phyloP scores from a whole-genome alignment of 2,113 vertebrate genomes.

The Channa argus region DNA sequence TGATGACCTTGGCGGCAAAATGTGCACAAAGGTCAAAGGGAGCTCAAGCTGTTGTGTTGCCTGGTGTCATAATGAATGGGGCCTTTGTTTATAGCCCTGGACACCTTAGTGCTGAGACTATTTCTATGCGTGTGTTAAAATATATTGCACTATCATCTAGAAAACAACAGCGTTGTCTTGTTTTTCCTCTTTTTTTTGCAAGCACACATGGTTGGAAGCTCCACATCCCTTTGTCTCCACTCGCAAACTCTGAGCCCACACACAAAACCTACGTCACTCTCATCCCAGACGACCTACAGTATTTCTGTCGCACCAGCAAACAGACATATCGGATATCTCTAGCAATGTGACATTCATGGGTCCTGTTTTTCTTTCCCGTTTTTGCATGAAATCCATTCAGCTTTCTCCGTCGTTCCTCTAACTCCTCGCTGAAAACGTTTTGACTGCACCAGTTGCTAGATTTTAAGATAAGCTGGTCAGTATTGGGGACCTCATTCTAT shows the following conservation, averaged over 20 bases:
- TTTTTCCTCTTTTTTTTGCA: conserved; percentile 2
- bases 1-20: conserved; percentile 41
- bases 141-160: background rate
- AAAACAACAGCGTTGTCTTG: conserved; percentile 22
- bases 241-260: conserved; percentile 48
- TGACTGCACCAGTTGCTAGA: conserved; percentile 21
- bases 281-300: conserved; percentile 42
- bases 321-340: conserved; percentile 67
- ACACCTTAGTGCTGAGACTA: background rate
- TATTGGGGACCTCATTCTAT: conserved; percentile 25
- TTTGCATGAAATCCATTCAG: conserved; percentile 62
- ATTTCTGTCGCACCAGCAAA: conserved; percentile 55
- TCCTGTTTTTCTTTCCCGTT: conserved; percentile 51
- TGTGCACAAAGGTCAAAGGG: conserved; percentile 27
- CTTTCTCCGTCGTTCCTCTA: conserved; percentile 63
- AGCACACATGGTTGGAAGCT: conserved; percentile 9
- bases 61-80: background rate
- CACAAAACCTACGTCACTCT: conserved; percentile 38
- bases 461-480: conserved; percentile 38
- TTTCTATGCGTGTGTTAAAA: conserved; percentile 12
- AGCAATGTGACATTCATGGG: conserved; percentile 71
- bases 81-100: background rate
- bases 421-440: conserved; percentile 57
- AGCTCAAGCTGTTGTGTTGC: conserved; percentile 19
- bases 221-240: conserved; percentile 48